Conservation (phyloP, 2,113 vertebrate species). For the Oxygymnocypris stewartii region DNA sequence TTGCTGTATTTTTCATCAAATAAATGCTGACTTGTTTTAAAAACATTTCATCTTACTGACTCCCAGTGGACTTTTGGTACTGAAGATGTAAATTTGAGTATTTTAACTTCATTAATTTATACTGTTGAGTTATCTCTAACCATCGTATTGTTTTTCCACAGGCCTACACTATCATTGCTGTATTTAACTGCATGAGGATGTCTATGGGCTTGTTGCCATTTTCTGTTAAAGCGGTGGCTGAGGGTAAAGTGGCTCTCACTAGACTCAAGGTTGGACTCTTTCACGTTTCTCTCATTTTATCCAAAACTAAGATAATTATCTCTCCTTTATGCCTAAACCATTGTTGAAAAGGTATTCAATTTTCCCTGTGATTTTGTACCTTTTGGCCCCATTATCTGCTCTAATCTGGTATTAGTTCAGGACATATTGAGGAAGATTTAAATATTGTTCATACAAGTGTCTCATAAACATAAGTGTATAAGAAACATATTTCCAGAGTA, state of each 20-base stretch:
- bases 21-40: background rate
- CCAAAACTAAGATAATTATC: background rate
- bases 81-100: too few relatives aligned
- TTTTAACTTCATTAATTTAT: background rate
- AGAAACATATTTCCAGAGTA: background rate
- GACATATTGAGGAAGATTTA: background rate
- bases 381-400: background rate
- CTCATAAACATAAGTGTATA: background rate
- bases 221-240: conserved; percentile 72
- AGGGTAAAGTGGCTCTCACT: conserved; percentile 70
- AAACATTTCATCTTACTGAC: background rate
- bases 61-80: too few relatives aligned
- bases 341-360: background rate
- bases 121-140: background rate
- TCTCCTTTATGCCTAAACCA: background rate
- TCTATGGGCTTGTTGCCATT: conserved; percentile 72
- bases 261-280: conserved; percentile 71
- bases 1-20: background rate
- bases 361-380: background rate
- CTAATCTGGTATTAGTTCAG: background rate
- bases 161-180: conserved; percentile 82
- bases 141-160: conserved; percentile 56
- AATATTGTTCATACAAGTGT: background rate
- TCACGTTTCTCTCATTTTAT: background rate
- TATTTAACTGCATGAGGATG: conserved; percentile 82